These are phyloP conservation scores for Sinopyrophorus schimmeli DNA, from an alignment of 2,888 invertebrate genomes.

Conservation along the genomic window DNA sequence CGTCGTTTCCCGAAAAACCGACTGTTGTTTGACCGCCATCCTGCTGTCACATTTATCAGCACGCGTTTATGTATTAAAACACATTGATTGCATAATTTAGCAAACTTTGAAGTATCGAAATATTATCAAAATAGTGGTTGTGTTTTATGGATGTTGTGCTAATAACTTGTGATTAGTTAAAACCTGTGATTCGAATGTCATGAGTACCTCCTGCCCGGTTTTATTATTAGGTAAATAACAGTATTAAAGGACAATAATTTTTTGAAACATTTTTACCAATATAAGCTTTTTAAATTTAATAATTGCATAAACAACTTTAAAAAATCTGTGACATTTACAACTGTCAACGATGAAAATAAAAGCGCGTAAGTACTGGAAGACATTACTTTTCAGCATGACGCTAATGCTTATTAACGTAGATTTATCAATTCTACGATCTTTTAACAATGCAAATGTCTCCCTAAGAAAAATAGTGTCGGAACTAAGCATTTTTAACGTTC, in stretches of 20 bases:
- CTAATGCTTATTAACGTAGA: too few relatives aligned
- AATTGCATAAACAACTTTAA: too few relatives aligned
- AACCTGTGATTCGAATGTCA: not conserved
- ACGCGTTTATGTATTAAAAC: conserved; percentile 31
- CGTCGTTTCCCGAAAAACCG: conserved; percentile 10
- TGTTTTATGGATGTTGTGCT: not conserved
- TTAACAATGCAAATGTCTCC: too few relatives aligned
- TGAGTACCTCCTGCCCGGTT: conserved; percentile 7
- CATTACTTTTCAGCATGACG: too few relatives aligned
- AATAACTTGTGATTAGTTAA: not conserved
- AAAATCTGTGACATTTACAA: conserved; percentile 25
- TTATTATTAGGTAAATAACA: conserved; percentile 15
- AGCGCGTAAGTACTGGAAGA: conserved; percentile 34
- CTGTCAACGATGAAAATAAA: conserved; percentile 35
- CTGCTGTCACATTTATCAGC: conserved; percentile 35
- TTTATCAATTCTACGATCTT: too few relatives aligned
- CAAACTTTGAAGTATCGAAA: not conserved
- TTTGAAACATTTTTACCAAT: not conserved
- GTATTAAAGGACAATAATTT: not conserved
- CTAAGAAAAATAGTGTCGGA: too few relatives aligned
- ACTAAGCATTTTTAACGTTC: too few relatives aligned
- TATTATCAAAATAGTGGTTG: not conserved
- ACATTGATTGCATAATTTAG: conserved; percentile 33
- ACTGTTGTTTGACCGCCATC: conserved; percentile 39
- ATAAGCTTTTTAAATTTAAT: not conserved